A percentile compares a stretch with the other conserved stretches of the same genome.
These are phyloP conservation scores for Vulpes vulpes DNA, from an alignment of 2,113 vertebrate genomes.

Conservation along the genomic window DNA sequence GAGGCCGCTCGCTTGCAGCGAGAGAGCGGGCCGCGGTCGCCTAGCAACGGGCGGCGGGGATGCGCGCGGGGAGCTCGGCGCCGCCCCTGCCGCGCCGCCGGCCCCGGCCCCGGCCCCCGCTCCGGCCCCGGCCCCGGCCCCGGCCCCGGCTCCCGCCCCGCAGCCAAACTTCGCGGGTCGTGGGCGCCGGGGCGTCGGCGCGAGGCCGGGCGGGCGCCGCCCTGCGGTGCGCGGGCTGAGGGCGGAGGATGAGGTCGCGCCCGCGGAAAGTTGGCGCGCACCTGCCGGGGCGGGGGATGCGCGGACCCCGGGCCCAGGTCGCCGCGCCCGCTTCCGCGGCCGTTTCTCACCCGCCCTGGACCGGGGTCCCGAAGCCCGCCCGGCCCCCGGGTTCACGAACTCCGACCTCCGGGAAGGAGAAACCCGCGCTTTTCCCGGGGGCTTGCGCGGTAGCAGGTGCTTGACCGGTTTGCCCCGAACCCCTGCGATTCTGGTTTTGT, in stretches of 20 bases:
- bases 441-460: not conserved
- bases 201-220: not conserved
- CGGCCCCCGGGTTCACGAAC: not conserved
- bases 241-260: not conserved
- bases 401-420: not conserved
- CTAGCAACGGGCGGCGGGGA: conserved; percentile 77
- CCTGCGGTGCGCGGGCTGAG: conserved; percentile 8
- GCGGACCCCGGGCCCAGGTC: not conserved
- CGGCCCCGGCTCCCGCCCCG: not conserved
- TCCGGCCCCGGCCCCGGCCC: not conserved
- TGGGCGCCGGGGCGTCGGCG: fast-evolving
- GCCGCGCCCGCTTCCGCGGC: not conserved
- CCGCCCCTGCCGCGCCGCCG: not conserved
- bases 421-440: conserved; percentile 25
- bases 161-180: conserved; percentile 37
- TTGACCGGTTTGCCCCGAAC: not conserved
- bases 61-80: not conserved
- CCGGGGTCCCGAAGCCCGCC: not conserved
- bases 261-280: conserved; percentile 64
- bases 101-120: not conserved
- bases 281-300: not conserved
- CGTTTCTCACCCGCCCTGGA: not conserved
- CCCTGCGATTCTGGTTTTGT: conserved; percentile 56
- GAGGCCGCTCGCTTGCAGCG: conserved; percentile 1
- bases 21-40: conserved; percentile 68